Conservation (phyloP, 2,113 vertebrate genomes). For the Brevimyrus niger region DNA sequence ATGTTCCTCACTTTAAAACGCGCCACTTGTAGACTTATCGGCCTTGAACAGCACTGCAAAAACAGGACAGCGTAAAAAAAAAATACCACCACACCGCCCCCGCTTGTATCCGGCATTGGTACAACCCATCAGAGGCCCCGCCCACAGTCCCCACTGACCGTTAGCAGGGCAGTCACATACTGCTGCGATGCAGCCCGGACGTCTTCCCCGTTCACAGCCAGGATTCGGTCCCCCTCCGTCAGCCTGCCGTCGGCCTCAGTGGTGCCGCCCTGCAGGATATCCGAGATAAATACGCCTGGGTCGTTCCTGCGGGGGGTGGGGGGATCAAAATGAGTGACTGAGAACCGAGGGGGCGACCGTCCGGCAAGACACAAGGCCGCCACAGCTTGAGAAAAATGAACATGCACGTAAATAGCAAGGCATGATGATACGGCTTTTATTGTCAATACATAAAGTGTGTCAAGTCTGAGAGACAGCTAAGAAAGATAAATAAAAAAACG, state of each 20-base stretch:
- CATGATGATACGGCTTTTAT: not conserved
- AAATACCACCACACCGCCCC: not conserved
- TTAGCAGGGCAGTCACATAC: constrained; percentile 72
- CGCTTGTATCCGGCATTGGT: not conserved
- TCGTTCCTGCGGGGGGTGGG: constrained; percentile 67
- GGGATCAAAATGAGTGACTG: not conserved
- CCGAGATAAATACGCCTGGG: constrained; percentile 90
- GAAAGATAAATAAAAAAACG: not conserved
- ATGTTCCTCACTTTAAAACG: constrained; percentile 79
- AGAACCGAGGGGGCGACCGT: not conserved
- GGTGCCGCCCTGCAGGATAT: constrained; percentile 80
- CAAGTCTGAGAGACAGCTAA: not conserved
- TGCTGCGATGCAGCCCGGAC: constrained; percentile 79
- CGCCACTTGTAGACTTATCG: constrained; percentile 79
- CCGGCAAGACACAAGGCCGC: not conserved
- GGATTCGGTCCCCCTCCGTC: constrained; percentile 88
- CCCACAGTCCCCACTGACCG: constrained; percentile 55
- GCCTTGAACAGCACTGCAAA: constrained; percentile 72
- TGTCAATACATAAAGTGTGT: not conserved
- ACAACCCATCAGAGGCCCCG: not conserved
- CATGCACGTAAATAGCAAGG: not conserved
- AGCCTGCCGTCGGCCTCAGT: constrained; percentile 78
- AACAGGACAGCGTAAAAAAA: not conserved
- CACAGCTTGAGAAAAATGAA: not conserved
- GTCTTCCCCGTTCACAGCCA: constrained; percentile 85